Percentiles rank a stretch among this genome's conserved stretches.
These are phyloP conservation scores for Actinostola sp. DNA, from an alignment of 92 coral and sea anemone genomes.

Conservation along the genomic window DNA sequence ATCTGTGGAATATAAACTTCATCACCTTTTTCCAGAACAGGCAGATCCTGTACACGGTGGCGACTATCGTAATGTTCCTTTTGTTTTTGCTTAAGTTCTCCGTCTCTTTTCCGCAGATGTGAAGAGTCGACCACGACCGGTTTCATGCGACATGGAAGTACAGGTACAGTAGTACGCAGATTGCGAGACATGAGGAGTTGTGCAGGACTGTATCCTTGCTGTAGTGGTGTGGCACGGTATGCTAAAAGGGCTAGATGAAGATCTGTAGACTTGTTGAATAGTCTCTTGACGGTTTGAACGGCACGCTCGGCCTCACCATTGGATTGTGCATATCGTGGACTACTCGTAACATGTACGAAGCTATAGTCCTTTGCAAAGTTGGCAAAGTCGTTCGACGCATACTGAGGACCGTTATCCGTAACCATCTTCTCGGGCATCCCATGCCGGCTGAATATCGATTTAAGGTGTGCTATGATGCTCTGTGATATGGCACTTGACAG, in stretches of 20 bases:
- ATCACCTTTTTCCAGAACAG: slow-evolving; percentile 5
- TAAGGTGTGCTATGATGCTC: neutral
- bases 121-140: slow-evolving; percentile 13
- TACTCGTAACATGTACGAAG: slow-evolving; percentile 12
- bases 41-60: slow-evolving; percentile 13
- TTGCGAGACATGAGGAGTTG: slow-evolving; percentile 36
- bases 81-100: slow-evolving; percentile 33
- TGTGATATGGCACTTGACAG: neutral
- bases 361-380: neutral
- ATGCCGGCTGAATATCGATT: neutral
- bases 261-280: slow-evolving; percentile 24
- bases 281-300: slow-evolving; percentile 23
- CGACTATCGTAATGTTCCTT: slow-evolving; percentile 22
- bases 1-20: slow-evolving; percentile 10
- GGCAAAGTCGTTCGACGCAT: neutral
- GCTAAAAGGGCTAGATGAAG: slow-evolving; percentile 32
- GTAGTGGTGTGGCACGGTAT: slow-evolving; percentile 8
- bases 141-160: slow-evolving; percentile 23
- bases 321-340: slow-evolving; percentile 20
- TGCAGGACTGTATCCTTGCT: slow-evolving; percentile 18
- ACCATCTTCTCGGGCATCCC: neutral
- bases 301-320: slow-evolving; percentile 33
- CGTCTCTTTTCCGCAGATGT: slow-evolving; percentile 4
- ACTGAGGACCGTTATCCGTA: no score
- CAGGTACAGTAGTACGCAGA: slow-evolving; percentile 33